Evolutionary conservation across 92 coral and sea anemone genomes (phyloP).

Genomic region (Porites rus): DNA sequence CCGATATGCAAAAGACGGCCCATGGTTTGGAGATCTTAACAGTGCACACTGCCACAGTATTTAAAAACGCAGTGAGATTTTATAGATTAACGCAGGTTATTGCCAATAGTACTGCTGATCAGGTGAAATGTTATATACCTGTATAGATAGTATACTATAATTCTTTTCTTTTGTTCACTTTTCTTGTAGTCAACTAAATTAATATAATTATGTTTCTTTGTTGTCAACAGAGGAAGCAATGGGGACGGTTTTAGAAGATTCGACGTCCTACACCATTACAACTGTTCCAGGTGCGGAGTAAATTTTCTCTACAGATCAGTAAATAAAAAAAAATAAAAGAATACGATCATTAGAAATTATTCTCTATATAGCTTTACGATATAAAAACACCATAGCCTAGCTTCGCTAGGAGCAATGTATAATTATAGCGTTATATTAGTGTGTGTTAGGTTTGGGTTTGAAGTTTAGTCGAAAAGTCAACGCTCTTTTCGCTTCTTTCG

Average conservation of each 20-base stretch:
- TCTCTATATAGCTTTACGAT: background rate
- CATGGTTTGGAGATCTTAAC: background rate
- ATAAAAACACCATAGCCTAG: too few species aligned
- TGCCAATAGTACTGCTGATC: background rate
- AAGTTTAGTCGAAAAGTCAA: too few species aligned
- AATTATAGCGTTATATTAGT: background rate
- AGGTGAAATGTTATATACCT: background rate
- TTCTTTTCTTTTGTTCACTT: background rate
- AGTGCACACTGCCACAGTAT: background rate
- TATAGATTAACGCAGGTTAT: background rate
- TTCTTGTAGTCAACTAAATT: background rate
- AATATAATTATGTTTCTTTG: background rate
- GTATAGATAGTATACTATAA: background rate
- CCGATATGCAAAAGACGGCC: background rate
- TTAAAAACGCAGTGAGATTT: too few species aligned
- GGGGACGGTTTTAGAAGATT: conserved; percentile 44
- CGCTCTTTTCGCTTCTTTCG: too few species aligned
- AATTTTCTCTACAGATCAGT: background rate
- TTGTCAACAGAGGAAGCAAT: background rate
- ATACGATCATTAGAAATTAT: background rate
- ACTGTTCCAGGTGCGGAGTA: conserved; percentile 47
- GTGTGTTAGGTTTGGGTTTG: background rate
- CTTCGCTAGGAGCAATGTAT: background rate
- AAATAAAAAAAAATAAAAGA: too few species aligned
- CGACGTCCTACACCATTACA: conserved; percentile 38